A percentile compares a stretch with the other conserved stretches of the same genome.
Conservation (phyloP, 1,140 invertebrate species). For the Thereuonema tuberculata region DNA sequence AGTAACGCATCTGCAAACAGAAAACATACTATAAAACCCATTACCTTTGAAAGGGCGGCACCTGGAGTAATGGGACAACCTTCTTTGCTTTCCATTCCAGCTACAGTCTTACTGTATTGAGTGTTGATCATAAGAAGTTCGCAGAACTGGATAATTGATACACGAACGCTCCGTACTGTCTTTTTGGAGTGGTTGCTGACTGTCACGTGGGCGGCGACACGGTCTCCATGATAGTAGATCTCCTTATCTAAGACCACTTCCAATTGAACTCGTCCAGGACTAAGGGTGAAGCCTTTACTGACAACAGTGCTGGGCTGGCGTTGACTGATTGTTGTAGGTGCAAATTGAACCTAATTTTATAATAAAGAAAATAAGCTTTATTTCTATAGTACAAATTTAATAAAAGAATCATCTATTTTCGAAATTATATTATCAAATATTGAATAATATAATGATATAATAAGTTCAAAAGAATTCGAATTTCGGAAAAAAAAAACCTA, state of each 20-base stretch:
- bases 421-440: no score
- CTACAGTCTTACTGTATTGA: slow-evolving; percentile 75
- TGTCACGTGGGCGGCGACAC: slow-evolving; percentile 63
- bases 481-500: no score
- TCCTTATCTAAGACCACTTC: slow-evolving; percentile 75
- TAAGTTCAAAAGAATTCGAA: no score
- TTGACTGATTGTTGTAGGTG: slow-evolving; percentile 46
- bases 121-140: slow-evolving; percentile 80
- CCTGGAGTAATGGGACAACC: slow-evolving; percentile 82
- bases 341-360: slow-evolving; percentile 49
- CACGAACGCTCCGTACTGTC: slow-evolving; percentile 42
- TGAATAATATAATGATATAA: no score
- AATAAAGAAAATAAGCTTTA: no score
- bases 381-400: neutral
- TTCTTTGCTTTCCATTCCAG: slow-evolving; percentile 71
- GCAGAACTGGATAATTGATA: slow-evolving; percentile 73
- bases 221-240: slow-evolving; percentile 80
- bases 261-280: slow-evolving; percentile 69
- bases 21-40: neutral
- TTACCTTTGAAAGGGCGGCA: slow-evolving; percentile 59
- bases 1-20: no score
- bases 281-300: slow-evolving; percentile 82
- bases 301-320: slow-evolving; percentile 72
- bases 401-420: no score
- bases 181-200: slow-evolving; percentile 78